Evolutionary conservation across 1,140 invertebrate species (phyloP), one percentile per base, ranked within the genome.

Genomic region (Drosophila arawakana): DNA sequence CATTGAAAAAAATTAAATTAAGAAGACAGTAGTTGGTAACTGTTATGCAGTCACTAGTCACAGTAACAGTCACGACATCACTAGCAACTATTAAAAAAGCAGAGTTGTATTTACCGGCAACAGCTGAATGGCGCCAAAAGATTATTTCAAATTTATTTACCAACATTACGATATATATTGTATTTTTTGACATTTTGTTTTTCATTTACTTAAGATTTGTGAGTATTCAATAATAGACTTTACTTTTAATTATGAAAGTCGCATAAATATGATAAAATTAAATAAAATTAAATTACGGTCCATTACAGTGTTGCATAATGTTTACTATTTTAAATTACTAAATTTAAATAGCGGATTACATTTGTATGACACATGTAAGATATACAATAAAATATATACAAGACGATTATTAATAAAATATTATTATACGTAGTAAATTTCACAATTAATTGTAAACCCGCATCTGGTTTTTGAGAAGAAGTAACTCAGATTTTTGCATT

Each of bases 51-150:
- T 30, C 3, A 6, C 25, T 5, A 5, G 25, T 30, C 25, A 30
- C 25, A 30, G 25, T 30, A 30, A 0, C 25, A 30, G 4, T 30
- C 25, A 30, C n/a, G 46, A 9, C 70, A 72, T 43, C 70, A 30
- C 70, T 59, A 3, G 3, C 8, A n/a, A 7, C 15, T 25, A 13
- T 7, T 2, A 39, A 25, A 8, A 2, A 7, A 3, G 9, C 54
- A 67, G 70, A 37, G 70, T 30, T 72, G 70, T 54, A 63, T 72
- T 67, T 67, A 6, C 8, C 11, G 18, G 9, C 18, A 72, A 52
- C 37, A 58, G 15, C 8, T n/a, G 13, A 21, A 41, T 34, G 10
- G 62, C 62, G 62, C 46, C 5, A 44, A 44, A 7, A 1, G 15
- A 3, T 10, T 8, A 30, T 10, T 67, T 67, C 7, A 44, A 72